Evolutionary conservation across 2,113 vertebrate genomes (phyloP).

Genomic region (Mesitornis unicolor): DNA sequence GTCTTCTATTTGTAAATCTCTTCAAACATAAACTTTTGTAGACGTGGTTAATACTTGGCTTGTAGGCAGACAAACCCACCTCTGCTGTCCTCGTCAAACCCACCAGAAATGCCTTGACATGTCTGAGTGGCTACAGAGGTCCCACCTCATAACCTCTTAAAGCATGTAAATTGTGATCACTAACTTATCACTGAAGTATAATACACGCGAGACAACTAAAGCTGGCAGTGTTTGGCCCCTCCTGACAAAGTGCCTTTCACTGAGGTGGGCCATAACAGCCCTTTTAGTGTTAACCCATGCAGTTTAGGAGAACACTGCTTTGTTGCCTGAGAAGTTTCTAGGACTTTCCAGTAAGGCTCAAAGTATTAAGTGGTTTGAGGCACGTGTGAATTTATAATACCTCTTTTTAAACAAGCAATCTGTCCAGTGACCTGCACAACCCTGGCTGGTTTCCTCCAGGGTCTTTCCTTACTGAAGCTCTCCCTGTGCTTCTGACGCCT

Average conservation of each 20-base stretch:
- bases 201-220: background rate
- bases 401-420: background rate
- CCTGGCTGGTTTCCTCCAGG: background rate
- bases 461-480: background rate
- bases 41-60: background rate
- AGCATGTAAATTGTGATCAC: background rate
- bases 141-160: background rate
- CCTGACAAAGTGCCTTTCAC: background rate
- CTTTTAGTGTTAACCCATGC: background rate
- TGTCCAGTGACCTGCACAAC: background rate
- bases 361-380: background rate
- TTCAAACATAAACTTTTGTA: background rate
- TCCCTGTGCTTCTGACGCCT: background rate
- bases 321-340: background rate
- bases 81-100: background rate
- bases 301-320: background rate
- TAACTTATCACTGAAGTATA: background rate
- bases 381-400: background rate
- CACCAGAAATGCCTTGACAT: background rate
- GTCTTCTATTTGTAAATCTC: background rate
- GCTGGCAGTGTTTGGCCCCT: background rate
- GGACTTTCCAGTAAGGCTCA: background rate
- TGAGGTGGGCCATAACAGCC: background rate
- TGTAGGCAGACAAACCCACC: background rate
- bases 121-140: background rate